Base-by-base conservation (phyloP, 2,888 invertebrate genomes). In the Hypolimnas misippus region DNA sequence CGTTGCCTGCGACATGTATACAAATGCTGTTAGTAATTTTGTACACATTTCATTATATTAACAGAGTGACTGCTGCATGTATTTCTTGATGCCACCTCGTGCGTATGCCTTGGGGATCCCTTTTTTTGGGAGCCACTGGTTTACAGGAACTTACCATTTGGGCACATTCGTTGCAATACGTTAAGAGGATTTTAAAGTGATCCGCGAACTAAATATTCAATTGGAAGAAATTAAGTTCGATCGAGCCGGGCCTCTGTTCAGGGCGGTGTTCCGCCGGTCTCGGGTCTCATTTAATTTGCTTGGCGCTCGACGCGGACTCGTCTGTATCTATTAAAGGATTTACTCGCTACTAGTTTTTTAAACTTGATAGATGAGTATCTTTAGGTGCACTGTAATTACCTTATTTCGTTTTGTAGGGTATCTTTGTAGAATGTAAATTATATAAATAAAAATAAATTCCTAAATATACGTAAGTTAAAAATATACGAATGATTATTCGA, bases 211-310 rank as follows among this genome's bases (percentile, higher is more conserved):
- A 61, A 64, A 61, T 53, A 64, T 60, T 64, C 64, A 64, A 60
- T 61, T 49, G 60, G 53, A 64, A 56, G 61, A 56, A 60, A 58
- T 65, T 62, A 58, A 54, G 62, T 54, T 52, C 55, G 46, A 52
- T 62, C 46, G 8, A 16, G 54, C 44, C 57, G 33, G 46, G 19
- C 12, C 55, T 46, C 31, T 17, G 52, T 38, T 1, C 31, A 29
- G 1, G 31, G 6, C 6, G 31, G 52, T 19, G 42, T 21, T 58
- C 59, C 25, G 25, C 55, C 51, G 12, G 40, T 52, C 53, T 29
- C 51, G 46, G 52, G 52, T 64, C 52, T 55, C 56, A 56, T 60
- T 60, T 56, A 55, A 57, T 60, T 57, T 46, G 57, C 54, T 59
- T 57, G 38, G 25, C n/a, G n/a, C n/a, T 35, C 31, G 53, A n/a